phyloP scores from a whole-genome alignment of 1,140 invertebrate species.

The Drosophila melanogaster region Release_6_plus_ISO1_MT NC_004354.4:12255501-12256000 shows the following conservation, averaged over 20 bases:
- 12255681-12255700: neutral
- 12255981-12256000: constrained; percentile 1
- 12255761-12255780: neutral
- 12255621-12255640: constrained; percentile 7
- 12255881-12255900: neutral
- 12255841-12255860: neutral
- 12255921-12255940: neutral
- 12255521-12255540: constrained; percentile 24
- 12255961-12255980: constrained; percentile 5
- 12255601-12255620: constrained; percentile 31
- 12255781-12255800: too few species aligned
- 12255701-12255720: neutral
- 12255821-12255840: too few species aligned
- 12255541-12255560: constrained; percentile 72
- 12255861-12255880: neutral
- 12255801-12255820: too few species aligned
- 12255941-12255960: neutral
- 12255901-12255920: neutral
- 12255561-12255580: constrained; percentile 72
- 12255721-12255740: neutral
- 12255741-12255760: neutral
- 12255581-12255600: constrained; percentile 47
- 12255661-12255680: constrained; percentile 3
- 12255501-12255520: neutral
- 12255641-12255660: constrained; percentile 11